These are phyloP conservation scores for Rhogogaster chlorosoma DNA, from an alignment of 2,888 invertebrate species.

Conservation along the genomic window DNA sequence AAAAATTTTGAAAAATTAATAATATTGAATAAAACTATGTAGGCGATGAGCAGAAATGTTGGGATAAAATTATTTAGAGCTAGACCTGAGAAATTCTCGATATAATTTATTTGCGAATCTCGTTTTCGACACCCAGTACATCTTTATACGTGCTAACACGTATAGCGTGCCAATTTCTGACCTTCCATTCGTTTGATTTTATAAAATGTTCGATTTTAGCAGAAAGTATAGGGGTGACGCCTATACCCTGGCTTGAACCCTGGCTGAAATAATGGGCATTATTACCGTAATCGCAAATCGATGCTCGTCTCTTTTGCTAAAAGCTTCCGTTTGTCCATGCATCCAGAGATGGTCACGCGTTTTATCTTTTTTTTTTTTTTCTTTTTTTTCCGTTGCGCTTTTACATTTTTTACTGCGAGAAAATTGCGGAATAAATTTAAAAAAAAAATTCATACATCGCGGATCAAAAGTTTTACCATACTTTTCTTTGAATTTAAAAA, in stretches of 20 bases:
- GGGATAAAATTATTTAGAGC: background rate
- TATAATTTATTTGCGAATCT: background rate
- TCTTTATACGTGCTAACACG: background rate
- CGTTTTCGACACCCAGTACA: background rate
- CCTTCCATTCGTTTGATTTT: constrained; percentile 30
- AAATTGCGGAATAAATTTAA: background rate
- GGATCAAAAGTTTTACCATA: background rate
- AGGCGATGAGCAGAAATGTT: background rate
- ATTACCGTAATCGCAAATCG: constrained; percentile 45
- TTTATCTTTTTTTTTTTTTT: background rate
- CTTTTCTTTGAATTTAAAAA: too few species aligned
- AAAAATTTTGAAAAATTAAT: background rate
- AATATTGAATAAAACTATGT: background rate
- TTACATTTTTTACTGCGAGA: background rate
- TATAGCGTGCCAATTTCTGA: constrained; percentile 36
- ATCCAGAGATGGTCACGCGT: background rate
- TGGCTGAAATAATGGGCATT: constrained; percentile 32
- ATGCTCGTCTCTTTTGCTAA: constrained; percentile 42
- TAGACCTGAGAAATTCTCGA: background rate
- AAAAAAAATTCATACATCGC: background rate
- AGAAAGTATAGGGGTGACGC: constrained; percentile 12
- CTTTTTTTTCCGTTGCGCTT: background rate
- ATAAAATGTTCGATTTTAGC: constrained; percentile 15
- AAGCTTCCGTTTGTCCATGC: constrained; percentile 36
- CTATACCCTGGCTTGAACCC: background rate